Conservation (phyloP, 2,888 invertebrate genomes). For the Leptothorax acervorum region DNA sequence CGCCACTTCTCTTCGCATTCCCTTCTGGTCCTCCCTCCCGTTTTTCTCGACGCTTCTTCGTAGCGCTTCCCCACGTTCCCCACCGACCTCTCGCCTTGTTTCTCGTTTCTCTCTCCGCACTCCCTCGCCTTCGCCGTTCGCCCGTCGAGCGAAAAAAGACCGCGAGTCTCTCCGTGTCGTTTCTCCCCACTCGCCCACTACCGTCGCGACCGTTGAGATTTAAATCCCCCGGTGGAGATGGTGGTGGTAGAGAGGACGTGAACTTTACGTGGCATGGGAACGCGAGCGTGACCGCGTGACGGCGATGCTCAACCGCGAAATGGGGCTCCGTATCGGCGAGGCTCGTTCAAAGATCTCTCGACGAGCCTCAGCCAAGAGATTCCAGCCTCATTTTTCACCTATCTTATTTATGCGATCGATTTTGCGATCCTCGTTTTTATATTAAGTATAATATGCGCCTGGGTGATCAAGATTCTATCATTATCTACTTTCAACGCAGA, state of each 20-base stretch:
- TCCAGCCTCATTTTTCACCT: not conserved
- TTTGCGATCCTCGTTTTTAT: not conserved
- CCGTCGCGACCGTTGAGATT: conserved; percentile 84
- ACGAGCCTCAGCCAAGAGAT: not conserved
- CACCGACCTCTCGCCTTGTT: not conserved
- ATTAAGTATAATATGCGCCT: not conserved
- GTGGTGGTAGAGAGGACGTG: conserved; percentile 69
- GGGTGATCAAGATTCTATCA: not conserved
- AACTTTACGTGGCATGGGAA: conserved; percentile 78
- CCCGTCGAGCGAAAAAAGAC: conserved; percentile 50
- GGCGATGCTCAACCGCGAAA: conserved; percentile 51
- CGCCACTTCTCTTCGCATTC: conserved; percentile 40
- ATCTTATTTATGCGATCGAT: not conserved
- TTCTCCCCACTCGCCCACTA: conserved; percentile 74
- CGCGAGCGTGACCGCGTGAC: conserved; percentile 59
- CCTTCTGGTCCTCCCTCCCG: conserved; percentile 55
- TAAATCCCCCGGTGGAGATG: conserved; percentile 80
- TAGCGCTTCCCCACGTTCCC: not conserved
- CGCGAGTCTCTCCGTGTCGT: conserved; percentile 58
- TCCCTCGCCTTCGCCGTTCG: conserved; percentile 57
- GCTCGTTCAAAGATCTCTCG: conserved; percentile 6
- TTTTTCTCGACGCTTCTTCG: conserved; percentile 36
- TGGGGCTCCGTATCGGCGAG: not conserved
- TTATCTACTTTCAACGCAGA: not conserved
- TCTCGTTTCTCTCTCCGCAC: conserved; percentile 60